phyloP scores from a whole-genome alignment of 2,888 invertebrate species.

The Acleris literana region DNA sequence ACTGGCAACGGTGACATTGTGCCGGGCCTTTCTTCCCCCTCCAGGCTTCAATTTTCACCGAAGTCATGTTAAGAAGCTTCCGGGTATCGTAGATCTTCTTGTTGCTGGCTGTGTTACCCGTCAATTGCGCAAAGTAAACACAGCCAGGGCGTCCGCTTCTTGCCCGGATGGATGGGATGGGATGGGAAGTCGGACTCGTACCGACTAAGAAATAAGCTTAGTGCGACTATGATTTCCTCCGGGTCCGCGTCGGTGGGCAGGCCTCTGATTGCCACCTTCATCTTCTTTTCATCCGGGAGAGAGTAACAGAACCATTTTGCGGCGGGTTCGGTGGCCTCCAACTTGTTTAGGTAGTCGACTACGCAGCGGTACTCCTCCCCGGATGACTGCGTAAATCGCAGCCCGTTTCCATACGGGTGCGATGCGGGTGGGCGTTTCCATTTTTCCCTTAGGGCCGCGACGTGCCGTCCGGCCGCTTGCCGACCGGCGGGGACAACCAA shows the following conservation, averaged over 20 bases:
- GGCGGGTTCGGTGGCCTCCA: not conserved
- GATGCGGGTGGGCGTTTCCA: no score
- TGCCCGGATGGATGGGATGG: not conserved
- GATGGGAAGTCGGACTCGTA: not conserved
- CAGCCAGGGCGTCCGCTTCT: not conserved
- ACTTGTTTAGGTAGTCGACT: not conserved
- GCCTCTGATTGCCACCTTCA: no score
- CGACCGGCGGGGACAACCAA: no score
- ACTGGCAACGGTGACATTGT: no score
- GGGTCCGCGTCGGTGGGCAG: no score
- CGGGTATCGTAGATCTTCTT: not conserved
- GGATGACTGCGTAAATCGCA: no score
- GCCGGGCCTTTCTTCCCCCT: no score
- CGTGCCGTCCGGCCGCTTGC: no score
- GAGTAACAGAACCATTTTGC: no score
- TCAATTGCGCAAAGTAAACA: constrained; percentile 1
- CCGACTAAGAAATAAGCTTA: accelerated
- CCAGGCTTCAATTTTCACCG: not conserved
- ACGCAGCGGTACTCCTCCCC: not conserved
- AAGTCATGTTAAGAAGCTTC: not conserved
- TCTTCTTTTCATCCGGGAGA: no score
- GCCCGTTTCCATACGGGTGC: no score
- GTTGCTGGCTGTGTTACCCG: not conserved
- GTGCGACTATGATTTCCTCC: not conserved
- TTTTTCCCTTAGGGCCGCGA: no score